Conservation (phyloP, 2,113 vertebrate genomes). For the Myotis lucifugus region DNA sequence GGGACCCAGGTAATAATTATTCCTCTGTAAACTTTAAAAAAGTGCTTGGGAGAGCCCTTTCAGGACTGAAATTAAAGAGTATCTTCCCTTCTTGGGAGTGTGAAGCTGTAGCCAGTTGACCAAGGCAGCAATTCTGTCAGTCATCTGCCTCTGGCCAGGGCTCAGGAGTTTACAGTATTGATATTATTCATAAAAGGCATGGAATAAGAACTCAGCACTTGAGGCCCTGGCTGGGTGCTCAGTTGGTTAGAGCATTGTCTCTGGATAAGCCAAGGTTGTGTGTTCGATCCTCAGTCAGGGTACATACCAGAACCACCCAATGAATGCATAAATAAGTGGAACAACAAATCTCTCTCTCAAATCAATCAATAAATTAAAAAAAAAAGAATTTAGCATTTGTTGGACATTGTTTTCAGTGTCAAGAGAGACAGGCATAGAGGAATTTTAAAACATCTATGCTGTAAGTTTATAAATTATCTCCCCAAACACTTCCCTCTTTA, state of each 20-base stretch:
- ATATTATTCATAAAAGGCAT: background rate
- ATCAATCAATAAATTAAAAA: too few relatives aligned
- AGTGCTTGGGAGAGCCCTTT: background rate
- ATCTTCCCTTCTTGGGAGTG: background rate
- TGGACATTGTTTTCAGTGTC: background rate
- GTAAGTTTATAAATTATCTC: background rate
- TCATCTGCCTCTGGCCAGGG: background rate
- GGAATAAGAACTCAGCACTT: background rate
- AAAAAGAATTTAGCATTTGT: background rate
- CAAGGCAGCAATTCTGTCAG: background rate
- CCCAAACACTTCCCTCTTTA: background rate
- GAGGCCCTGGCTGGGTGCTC: too few relatives aligned
- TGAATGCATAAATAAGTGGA: too few relatives aligned
- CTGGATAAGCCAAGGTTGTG: too few relatives aligned
- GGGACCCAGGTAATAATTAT: background rate
- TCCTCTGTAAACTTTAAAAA: conserved; percentile 23
- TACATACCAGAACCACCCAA: too few relatives aligned
- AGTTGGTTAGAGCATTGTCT: too few relatives aligned
- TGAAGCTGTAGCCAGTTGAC: background rate
- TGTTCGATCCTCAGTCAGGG: too few relatives aligned
- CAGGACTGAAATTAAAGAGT: conserved; percentile 1
- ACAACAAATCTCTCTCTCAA: too few relatives aligned
- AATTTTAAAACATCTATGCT: background rate
- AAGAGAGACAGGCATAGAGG: background rate
- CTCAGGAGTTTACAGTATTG: background rate